Conservation (phyloP, 2,888 invertebrate species). For the Aleiodes testaceus region DNA sequence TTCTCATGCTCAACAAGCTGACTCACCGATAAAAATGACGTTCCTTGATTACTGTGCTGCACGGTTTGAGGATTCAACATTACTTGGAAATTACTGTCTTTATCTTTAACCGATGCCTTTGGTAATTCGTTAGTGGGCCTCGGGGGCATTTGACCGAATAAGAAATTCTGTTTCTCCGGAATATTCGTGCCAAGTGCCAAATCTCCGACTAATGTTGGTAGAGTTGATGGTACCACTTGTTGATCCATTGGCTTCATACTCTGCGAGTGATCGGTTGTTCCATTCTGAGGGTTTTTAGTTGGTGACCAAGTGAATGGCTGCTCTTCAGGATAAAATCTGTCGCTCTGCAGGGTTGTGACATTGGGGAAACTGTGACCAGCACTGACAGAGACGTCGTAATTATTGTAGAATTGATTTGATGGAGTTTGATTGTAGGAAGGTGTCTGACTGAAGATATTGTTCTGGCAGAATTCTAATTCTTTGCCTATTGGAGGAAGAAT, state of each 20-base stretch:
- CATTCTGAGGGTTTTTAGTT: conserved; percentile 73
- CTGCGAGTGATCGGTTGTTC: conserved; percentile 65
- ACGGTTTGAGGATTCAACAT: conserved; percentile 68
- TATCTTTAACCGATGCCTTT: conserved; percentile 58
- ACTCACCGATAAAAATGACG: conserved; percentile 78
- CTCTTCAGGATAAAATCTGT: conserved; percentile 70
- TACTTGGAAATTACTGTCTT: conserved; percentile 62
- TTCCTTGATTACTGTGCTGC: conserved; percentile 68
- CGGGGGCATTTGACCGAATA: conserved; percentile 63
- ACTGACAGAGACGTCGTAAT: conserved; percentile 63
- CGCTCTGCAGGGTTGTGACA: conserved; percentile 63
- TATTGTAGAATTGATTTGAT: conserved; percentile 69
- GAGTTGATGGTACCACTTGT: conserved; percentile 74
- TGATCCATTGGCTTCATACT: conserved; percentile 65
- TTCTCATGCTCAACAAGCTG: conserved; percentile 78
- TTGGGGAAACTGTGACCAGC: conserved; percentile 66
- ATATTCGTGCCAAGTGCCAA: conserved; percentile 74
- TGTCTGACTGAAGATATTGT: conserved; percentile 68
- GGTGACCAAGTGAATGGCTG: conserved; percentile 77
- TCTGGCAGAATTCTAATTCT: conserved; percentile 70
- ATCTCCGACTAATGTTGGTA: conserved; percentile 79
- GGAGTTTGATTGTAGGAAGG: conserved; percentile 66
- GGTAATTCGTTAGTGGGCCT: conserved; percentile 51
- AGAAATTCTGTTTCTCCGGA: conserved; percentile 67
- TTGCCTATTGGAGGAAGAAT: conserved; percentile 74